Evolutionary conservation across 2,888 invertebrate genomes (phyloP).

Genomic region (Diogma glabrata): DNA sequence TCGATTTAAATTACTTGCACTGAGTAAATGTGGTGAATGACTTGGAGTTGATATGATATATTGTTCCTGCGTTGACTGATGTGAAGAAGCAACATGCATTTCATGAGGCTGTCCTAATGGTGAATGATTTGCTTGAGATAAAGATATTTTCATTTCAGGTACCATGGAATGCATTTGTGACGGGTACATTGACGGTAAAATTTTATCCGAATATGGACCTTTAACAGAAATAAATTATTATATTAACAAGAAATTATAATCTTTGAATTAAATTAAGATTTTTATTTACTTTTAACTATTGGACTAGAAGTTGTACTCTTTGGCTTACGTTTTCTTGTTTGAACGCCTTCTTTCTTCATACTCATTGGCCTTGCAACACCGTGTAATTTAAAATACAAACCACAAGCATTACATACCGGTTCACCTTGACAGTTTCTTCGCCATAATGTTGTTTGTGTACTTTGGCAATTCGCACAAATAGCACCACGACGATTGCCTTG

Average conservation of each 20-base stretch:
- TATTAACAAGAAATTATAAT: too few species aligned
- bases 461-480: slow-evolving; percentile 50
- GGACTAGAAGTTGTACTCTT: slow-evolving; percentile 37
- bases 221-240: too few species aligned
- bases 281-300: background rate
- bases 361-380: slow-evolving; percentile 70
- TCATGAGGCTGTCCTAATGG: background rate
- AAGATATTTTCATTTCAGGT: slow-evolving; percentile 13
- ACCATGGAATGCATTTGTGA: slow-evolving; percentile 27
- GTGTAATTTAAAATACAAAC: slow-evolving; percentile 21
- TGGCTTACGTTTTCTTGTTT: slow-evolving; percentile 90
- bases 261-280: background rate
- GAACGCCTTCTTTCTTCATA: slow-evolving; percentile 99
- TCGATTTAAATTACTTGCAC: slow-evolving; percentile 39
- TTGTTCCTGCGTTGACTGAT: slow-evolving; percentile 17
- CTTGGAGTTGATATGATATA: slow-evolving; percentile 31
- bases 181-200: slow-evolving; percentile 28
- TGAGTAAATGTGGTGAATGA: slow-evolving; percentile 40
- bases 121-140: slow-evolving; percentile 1
- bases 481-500: slow-evolving; percentile 31
- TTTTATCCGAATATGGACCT: slow-evolving; percentile 15
- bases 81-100: slow-evolving; percentile 18
- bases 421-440: slow-evolving; percentile 76
- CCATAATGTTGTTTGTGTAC: slow-evolving; percentile 67
- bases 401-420: slow-evolving; percentile 79